Conservation (phyloP, 2,888 invertebrate genomes). For the Yponomeuta cagnagella region DNA sequence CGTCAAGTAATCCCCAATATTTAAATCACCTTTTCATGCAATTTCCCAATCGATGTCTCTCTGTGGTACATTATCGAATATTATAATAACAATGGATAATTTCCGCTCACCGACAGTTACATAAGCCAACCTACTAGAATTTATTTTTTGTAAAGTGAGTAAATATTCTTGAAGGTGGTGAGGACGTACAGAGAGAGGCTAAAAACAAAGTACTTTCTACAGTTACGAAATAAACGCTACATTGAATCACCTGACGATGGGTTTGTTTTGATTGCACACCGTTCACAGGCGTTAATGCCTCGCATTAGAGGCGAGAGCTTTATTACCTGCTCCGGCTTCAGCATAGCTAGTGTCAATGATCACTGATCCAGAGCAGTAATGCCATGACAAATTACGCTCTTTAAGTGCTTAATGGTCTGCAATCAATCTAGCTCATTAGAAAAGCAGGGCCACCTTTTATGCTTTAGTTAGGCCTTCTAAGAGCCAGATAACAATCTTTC, state of each 20-base stretch:
- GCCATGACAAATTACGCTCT: not conserved
- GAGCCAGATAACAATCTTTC: not conserved
- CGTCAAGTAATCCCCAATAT: constrained; percentile 2
- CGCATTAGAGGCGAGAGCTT: constrained; percentile 45
- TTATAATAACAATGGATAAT: constrained; percentile 7
- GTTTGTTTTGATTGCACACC: constrained; percentile 45
- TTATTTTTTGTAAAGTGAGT: not conserved
- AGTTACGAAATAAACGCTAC: constrained; percentile 60
- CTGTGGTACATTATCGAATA: not conserved
- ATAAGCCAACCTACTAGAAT: not conserved
- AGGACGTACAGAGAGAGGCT: constrained; percentile 30
- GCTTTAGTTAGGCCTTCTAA: not conserved
- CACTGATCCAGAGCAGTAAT: constrained; percentile 17
- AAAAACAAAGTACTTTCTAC: constrained; percentile 48
- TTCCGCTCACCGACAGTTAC: constrained; percentile 9
- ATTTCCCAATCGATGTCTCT: not conserved
- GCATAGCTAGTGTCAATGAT: constrained; percentile 18
- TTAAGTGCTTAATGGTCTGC: not conserved
- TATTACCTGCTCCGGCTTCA: constrained; percentile 20
- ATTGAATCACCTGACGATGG: constrained; percentile 53
- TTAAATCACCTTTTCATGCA: constrained; percentile 7
- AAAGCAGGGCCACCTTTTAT: not conserved
- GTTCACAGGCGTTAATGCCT: constrained; percentile 37
- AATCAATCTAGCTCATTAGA: constrained; percentile 3
- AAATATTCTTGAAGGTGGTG: constrained; percentile 14